Conservation (phyloP, 2,113 vertebrate species). For the Rhagologus leucostigma region DNA sequence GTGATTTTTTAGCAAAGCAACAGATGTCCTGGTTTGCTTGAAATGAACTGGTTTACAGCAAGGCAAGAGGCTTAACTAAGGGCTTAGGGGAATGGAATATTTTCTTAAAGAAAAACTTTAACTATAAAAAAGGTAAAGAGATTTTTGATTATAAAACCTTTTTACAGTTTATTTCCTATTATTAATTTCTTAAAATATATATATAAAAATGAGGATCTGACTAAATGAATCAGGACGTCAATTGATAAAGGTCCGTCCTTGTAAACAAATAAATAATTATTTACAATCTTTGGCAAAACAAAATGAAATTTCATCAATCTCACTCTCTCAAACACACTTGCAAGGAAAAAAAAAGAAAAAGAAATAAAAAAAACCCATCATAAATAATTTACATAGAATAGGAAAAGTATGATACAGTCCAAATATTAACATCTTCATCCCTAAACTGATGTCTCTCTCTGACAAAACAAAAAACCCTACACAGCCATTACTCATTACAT, state of each 20-base stretch:
- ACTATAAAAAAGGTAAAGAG: conserved; percentile 67
- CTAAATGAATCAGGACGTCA: conserved; percentile 70
- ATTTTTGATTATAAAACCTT: conserved; percentile 69
- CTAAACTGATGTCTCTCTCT: conserved; percentile 27
- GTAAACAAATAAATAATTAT: conserved; percentile 99
- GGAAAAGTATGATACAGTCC: conserved; percentile 88
- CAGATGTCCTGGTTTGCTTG: background rate
- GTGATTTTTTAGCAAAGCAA: background rate
- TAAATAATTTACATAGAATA: conserved; percentile 97
- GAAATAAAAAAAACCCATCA: conserved; percentile 70
- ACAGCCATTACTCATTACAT: conserved; percentile 29
- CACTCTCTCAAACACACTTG: conserved; percentile 12
- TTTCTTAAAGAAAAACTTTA: background rate
- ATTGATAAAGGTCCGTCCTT: conserved; percentile 78
- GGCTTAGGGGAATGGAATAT: background rate
- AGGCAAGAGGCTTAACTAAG: background rate
- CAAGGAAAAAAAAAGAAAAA: conserved; percentile 46
- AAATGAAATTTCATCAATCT: conserved; percentile 64
- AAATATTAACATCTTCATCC: conserved; percentile 90
- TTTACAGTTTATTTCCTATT: conserved; percentile 78
- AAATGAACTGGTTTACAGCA: background rate
- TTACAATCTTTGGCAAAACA: conserved; percentile 89
- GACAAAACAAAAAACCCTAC: conserved; percentile 48
- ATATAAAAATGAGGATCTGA: conserved; percentile 57
- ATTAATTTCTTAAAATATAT: conserved; percentile 65